Percentiles rank a stretch among this genome's conserved stretches.
Conservation (phyloP, 2,113 vertebrate species). For the Vidua macroura region DNA sequence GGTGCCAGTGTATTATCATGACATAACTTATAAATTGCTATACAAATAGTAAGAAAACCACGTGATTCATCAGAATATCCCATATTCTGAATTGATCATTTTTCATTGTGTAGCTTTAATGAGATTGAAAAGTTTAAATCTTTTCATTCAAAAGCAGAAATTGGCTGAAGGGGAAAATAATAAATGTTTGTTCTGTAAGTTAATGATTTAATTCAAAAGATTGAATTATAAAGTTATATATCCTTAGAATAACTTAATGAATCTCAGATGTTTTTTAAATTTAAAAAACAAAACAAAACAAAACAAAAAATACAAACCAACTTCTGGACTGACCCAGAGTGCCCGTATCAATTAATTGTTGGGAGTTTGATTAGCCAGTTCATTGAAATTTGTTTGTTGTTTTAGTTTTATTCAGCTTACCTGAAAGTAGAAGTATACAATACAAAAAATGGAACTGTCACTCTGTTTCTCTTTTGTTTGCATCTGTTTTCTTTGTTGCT, state of each 20-base stretch:
- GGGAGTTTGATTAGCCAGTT: not conserved
- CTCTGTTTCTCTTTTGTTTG: conserved; percentile 59
- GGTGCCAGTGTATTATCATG: not conserved
- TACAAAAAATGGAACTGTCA: conserved; percentile 40
- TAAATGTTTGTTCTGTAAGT: not conserved
- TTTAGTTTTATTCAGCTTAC: conserved; percentile 58
- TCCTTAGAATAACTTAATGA: not conserved
- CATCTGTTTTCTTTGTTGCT: conserved; percentile 57
- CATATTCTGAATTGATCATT: not conserved
- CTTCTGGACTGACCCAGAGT: not conserved
- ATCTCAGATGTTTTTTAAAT: conserved; percentile 1
- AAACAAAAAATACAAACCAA: not conserved
- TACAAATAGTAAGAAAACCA: not conserved
- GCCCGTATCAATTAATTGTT: conserved; percentile 1
- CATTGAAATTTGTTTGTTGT: conserved; percentile 45
- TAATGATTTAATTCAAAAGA: not conserved
- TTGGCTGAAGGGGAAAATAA: not conserved
- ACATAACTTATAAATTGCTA: not conserved
- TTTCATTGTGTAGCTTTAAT: not conserved
- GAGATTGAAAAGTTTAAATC: not conserved
- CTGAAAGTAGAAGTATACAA: not conserved
- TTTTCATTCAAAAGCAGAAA: not conserved
- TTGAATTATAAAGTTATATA: not conserved
- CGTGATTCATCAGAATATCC: not conserved
- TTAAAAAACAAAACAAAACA: not conserved